Evolutionary conservation across 2,797 vertebrate species (phyloP).

Genomic region (Rhinophrynus dorsalis): DNA sequence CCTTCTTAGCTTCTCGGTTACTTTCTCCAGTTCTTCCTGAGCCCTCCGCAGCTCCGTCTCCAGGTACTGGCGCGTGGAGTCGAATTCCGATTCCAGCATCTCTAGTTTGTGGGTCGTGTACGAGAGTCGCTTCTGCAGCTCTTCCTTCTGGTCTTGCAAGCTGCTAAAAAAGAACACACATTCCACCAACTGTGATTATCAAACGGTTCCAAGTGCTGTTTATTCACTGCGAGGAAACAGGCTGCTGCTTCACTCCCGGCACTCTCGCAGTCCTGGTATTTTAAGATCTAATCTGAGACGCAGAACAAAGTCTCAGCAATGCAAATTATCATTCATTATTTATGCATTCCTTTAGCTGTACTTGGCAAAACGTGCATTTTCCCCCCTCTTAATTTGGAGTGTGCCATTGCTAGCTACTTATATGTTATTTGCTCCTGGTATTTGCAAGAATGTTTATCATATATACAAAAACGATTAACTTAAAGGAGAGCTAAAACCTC

Average conservation of each 20-base stretch:
- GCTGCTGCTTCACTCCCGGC: not conserved
- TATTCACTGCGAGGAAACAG: not conserved
- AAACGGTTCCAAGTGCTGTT: not conserved
- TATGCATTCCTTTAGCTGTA: not conserved
- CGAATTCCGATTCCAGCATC: constrained; percentile 91
- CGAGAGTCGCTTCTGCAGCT: constrained; percentile 89
- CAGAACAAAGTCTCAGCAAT: constrained; percentile 1
- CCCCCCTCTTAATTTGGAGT: no score
- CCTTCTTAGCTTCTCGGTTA: constrained; percentile 92
- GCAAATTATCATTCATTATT: constrained; percentile 31
- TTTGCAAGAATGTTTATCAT: no score
- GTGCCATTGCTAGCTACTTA: no score
- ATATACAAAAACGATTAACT: no score
- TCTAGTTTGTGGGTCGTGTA: constrained; percentile 93
- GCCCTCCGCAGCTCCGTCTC: constrained; percentile 91
- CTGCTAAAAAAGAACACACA: constrained; percentile 76
- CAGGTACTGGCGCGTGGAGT: constrained; percentile 91
- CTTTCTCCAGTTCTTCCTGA: constrained; percentile 94
- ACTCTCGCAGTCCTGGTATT: not conserved
- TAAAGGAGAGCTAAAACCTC: no score
- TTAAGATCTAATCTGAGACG: constrained; percentile 1
- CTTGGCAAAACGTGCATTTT: not conserved
- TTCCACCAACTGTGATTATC: constrained; percentile 26
- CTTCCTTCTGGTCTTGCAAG: constrained; percentile 93
- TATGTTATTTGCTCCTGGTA: no score